phyloP scores from a whole-genome alignment of 2,888 invertebrate genomes.

The Drosophila atripex region DNA sequence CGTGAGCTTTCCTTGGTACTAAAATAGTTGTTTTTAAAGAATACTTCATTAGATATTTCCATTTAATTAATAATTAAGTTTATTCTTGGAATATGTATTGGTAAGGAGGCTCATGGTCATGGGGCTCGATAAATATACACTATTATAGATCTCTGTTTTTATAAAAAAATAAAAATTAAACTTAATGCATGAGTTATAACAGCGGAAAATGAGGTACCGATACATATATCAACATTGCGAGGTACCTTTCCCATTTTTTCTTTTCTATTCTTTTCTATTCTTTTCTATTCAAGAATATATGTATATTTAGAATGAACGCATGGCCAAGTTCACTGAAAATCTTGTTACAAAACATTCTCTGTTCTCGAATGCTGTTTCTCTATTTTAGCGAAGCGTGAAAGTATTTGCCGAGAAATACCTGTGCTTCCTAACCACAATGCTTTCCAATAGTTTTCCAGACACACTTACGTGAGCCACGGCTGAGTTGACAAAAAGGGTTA shows the following conservation, averaged over 20 bases:
- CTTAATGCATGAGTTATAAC: not conserved
- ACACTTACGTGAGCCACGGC: constrained; percentile 88
- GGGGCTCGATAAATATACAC: no score
- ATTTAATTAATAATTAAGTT: no score
- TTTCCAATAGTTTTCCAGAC: not conserved
- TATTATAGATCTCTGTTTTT: no score
- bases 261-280: constrained; percentile 22
- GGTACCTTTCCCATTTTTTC: constrained; percentile 6
- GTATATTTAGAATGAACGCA: constrained; percentile 7
- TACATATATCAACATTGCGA: not conserved
- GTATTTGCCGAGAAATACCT: not conserved
- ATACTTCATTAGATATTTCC: no score
- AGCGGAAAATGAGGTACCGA: not conserved
- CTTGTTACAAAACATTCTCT: not conserved
- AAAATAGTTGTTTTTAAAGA: not conserved
- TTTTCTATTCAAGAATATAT: constrained; percentile 16
- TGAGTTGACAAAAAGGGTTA: constrained; percentile 89
- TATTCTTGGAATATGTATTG: no score
- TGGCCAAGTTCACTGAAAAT: constrained; percentile 21
- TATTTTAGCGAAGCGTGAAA: no score
- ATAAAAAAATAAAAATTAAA: no score
- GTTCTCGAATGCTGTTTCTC: constrained; percentile 6
- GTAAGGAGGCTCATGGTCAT: no score
- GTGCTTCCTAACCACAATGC: not conserved
- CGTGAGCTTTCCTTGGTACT: constrained; percentile 88